phyloP scores from a whole-genome alignment of 2,113 vertebrate species.

The Rafetus swinhoei region DNA sequence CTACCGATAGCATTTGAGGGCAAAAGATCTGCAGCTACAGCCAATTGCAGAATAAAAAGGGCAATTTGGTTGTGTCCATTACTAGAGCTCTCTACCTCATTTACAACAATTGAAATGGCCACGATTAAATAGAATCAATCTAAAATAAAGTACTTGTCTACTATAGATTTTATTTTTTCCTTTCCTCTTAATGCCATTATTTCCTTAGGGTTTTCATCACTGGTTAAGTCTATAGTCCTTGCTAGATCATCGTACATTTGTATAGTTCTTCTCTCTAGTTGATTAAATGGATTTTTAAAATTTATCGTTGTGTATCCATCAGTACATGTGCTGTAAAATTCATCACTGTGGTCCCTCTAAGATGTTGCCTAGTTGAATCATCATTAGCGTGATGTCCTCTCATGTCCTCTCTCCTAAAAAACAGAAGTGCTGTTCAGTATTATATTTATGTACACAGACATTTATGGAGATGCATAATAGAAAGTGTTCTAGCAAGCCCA shows the following conservation, averaged over 20 bases:
- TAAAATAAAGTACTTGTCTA: not conserved
- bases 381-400: not conserved
- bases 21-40: constrained; percentile 20
- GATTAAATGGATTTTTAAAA: not conserved
- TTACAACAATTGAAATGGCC: constrained; percentile 35
- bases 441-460: not conserved
- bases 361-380: not conserved
- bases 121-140: constrained; percentile 27
- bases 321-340: not conserved
- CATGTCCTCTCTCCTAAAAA: not conserved
- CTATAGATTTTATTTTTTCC: not conserved
- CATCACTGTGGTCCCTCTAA: not conserved
- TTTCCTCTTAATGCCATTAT: not conserved
- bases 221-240: not conserved
- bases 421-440: not conserved
- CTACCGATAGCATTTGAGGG: constrained; percentile 31
- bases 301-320: not conserved
- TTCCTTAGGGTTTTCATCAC: not conserved
- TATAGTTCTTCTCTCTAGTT: not conserved
- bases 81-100: constrained; percentile 29
- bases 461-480: not conserved
- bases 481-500: not conserved
- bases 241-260: not conserved
- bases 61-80: constrained; percentile 41
- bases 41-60: constrained; percentile 9